Evolutionary conservation across 2,888 invertebrate species (phyloP).

Genomic region (Apotomis turbidana): DNA sequence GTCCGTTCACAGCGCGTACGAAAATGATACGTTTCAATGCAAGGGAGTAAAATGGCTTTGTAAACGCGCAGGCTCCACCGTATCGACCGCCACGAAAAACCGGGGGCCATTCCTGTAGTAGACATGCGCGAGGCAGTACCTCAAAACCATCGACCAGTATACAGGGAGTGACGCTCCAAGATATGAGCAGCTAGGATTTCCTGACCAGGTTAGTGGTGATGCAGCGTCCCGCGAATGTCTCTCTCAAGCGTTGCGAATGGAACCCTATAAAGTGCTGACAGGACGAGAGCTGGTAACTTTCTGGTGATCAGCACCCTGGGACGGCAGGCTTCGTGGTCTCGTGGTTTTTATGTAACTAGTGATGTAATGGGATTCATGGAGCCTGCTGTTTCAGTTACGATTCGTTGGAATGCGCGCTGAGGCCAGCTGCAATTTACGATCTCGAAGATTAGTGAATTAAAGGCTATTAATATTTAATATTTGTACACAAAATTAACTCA

Average conservation of each 20-base stretch:
- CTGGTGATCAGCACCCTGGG: neutral
- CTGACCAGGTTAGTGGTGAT: conserved; percentile 16
- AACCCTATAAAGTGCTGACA: neutral
- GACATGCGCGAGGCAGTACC: conserved; percentile 12
- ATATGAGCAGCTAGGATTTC: neutral
- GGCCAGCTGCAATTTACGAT: too few species aligned
- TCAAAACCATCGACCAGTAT: conserved; percentile 10
- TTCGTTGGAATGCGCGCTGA: too few species aligned
- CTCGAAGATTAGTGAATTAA: too few species aligned
- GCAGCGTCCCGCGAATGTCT: conserved; percentile 5
- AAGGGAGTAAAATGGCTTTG: neutral
- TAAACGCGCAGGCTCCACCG: conserved; percentile 14
- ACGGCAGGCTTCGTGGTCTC: neutral
- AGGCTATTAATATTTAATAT: neutral
- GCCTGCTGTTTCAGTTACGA: neutral
- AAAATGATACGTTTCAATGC: neutral
- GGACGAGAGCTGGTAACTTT: neutral
- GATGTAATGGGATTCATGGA: neutral
- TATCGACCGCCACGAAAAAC: conserved; percentile 15
- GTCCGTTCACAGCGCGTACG: too few species aligned
- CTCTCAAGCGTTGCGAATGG: neutral
- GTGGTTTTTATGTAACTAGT: neutral
- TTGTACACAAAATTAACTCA: neutral
- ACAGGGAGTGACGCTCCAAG: conserved; percentile 5
- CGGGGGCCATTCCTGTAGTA: conserved; percentile 6